These are phyloP conservation scores for Ormyrus pomaceus DNA, from an alignment of 2,888 invertebrate species.

Conservation along the genomic window DNA sequence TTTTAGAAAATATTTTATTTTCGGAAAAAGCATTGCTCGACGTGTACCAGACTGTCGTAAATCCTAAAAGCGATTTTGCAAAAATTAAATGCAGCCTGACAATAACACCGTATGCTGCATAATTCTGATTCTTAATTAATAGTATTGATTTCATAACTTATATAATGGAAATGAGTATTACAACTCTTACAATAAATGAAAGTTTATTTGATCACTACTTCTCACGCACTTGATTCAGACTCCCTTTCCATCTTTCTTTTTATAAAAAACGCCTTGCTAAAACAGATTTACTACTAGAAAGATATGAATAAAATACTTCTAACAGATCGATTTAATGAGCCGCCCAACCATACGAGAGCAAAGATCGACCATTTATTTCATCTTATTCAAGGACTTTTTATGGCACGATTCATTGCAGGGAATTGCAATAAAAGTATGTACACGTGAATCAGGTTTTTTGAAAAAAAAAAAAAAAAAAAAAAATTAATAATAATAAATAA, in stretches of 20 bases:
- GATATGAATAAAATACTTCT: slow-evolving; percentile 51
- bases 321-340: slow-evolving; percentile 38
- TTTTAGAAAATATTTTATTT: slow-evolving; percentile 45
- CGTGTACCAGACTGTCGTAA: slow-evolving; percentile 22
- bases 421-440: slow-evolving; percentile 41
- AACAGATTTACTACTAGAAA: slow-evolving; percentile 41
- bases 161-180: slow-evolving; percentile 51
- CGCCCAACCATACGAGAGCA: slow-evolving; percentile 46
- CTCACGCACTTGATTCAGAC: slow-evolving; percentile 18
- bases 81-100: slow-evolving; percentile 14
- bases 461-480: not conserved
- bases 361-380: slow-evolving; percentile 37
- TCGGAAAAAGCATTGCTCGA: slow-evolving; percentile 17
- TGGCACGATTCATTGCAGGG: slow-evolving; percentile 52
- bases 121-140: slow-evolving; percentile 26
- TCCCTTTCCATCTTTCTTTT: slow-evolving; percentile 15
- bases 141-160: slow-evolving; percentile 29
- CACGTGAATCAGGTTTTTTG: slow-evolving; percentile 21
- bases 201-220: slow-evolving; percentile 48
- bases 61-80: slow-evolving; percentile 25
- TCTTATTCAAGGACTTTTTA: slow-evolving; percentile 26
- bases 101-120: slow-evolving; percentile 3
- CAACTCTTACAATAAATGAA: slow-evolving; percentile 39
- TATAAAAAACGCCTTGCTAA: slow-evolving; percentile 45
- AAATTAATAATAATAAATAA: slow-evolving; percentile 8